A percentile compares a stretch with the other conserved stretches of the same genome.
phyloP scores from a whole-genome alignment of 2,113 vertebrate genomes.

The Capreolus pygargus region DNA sequence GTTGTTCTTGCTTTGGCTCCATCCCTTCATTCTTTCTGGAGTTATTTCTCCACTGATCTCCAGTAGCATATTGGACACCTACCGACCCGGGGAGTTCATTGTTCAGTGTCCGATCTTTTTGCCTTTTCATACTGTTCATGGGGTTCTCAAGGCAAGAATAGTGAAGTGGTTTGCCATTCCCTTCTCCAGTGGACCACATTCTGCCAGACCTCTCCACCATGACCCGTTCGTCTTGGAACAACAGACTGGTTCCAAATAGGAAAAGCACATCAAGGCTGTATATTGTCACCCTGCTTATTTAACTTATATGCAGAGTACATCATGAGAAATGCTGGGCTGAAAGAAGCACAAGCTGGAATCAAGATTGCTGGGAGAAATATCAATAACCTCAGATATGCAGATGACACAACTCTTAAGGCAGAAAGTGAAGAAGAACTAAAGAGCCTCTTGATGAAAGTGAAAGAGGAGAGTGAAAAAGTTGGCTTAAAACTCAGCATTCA shows the following conservation, averaged over 20 bases:
- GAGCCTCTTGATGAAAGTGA: neutral
- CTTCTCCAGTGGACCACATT: neutral
- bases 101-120: neutral
- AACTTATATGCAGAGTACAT: neutral
- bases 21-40: neutral
- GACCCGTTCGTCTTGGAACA: neutral
- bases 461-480: neutral
- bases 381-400: neutral
- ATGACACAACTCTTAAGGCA: neutral
- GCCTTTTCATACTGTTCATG: neutral
- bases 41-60: neutral
- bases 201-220: neutral
- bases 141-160: neutral
- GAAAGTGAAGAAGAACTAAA: neutral
- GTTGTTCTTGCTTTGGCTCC: neutral
- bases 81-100: neutral
- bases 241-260: neutral
- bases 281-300: neutral
- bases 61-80: neutral
- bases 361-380: neutral
- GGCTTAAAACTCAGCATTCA: neutral
- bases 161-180: neutral
- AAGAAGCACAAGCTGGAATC: neutral
- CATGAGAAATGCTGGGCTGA: neutral
- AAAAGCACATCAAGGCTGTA: neutral